Conservation (phyloP, 2,888 invertebrate species). For the Megastigmus dorsalis region DNA sequence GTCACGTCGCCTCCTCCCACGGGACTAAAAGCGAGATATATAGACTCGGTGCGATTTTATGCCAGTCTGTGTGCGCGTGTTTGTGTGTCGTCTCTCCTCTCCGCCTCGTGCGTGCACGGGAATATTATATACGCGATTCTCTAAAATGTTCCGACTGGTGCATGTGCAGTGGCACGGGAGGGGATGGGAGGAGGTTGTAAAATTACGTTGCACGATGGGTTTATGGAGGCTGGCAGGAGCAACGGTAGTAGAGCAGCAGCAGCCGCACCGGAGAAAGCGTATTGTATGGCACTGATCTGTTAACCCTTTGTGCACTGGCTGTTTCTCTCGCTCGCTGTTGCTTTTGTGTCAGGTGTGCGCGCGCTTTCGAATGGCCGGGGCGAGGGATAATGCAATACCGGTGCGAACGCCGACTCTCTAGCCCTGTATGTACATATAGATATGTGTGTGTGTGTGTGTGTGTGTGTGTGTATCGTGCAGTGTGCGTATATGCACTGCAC, state of each 20-base stretch:
- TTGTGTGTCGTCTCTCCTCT: not conserved
- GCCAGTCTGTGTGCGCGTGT: not conserved
- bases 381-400: not conserved
- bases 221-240: too few species aligned
- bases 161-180: too few species aligned
- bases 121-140: conserved; percentile 15
- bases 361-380: too few species aligned
- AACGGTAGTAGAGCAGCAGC: too few species aligned
- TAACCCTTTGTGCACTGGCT: conserved; percentile 4
- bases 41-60: too few species aligned
- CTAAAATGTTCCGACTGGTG: not conserved
- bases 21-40: too few species aligned
- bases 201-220: too few species aligned
- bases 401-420: not conserved
- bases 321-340: not conserved
- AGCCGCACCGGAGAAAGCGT: not conserved
- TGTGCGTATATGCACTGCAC: too few species aligned
- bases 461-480: too few species aligned
- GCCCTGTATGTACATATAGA: not conserved
- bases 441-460: too few species aligned
- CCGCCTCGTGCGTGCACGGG: not conserved
- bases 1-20: too few species aligned
- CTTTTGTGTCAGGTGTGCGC: not conserved
- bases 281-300: conserved; percentile 10
- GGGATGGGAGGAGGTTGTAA: too few species aligned